Conservation (phyloP, 2,797 vertebrate genomes). For the Hemibagrus guttatus region DNA sequence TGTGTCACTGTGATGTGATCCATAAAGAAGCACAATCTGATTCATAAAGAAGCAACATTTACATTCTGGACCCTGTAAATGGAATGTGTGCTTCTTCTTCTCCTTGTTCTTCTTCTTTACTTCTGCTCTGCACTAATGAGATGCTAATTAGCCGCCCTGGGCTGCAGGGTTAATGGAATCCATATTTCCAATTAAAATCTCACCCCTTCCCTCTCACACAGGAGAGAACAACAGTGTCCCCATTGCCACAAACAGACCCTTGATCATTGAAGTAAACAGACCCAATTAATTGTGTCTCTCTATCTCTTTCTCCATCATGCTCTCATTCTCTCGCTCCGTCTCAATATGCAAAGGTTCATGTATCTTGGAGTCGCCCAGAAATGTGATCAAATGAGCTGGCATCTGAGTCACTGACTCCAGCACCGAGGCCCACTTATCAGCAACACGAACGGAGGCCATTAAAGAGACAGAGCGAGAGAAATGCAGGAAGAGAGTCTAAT, state of each 20-base stretch:
- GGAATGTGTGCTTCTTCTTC: conserved; percentile 72
- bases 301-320: conserved; percentile 30
- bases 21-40: conserved; percentile 62
- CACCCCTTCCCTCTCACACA: conserved; percentile 61
- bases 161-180: conserved; percentile 86
- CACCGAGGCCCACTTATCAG: conserved; percentile 29
- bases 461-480: conserved; percentile 76
- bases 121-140: conserved; percentile 85
- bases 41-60: conserved; percentile 64
- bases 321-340: conserved; percentile 7
- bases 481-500: conserved; percentile 49
- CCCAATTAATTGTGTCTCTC: conserved; percentile 50
- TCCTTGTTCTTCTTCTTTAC: conserved; percentile 60
- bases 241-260: conserved; percentile 48
- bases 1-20: conserved; percentile 41
- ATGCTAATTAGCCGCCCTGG: conserved; percentile 87
- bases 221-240: conserved; percentile 55
- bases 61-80: conserved; percentile 77
- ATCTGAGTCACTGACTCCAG: conserved; percentile 26
- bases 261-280: conserved; percentile 52
- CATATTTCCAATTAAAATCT: conserved; percentile 80
- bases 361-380: conserved; percentile 24
- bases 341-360: conserved; percentile 19
- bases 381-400: conserved; percentile 36
- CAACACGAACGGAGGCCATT: conserved; percentile 27